phyloP scores from a whole-genome alignment of 1,140 invertebrate species.

The Pseudomyrmex sp. region DNA sequence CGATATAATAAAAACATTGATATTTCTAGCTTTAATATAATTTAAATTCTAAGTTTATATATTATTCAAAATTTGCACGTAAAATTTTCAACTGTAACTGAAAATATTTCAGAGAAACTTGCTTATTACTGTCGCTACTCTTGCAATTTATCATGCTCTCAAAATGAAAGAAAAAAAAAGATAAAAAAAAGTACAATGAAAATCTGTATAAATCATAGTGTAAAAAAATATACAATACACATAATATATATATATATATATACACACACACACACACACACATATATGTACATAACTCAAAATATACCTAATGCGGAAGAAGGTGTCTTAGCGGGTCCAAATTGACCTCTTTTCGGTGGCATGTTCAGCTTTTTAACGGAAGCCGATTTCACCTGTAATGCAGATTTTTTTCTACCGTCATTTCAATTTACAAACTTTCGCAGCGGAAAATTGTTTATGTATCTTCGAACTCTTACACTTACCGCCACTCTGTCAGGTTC shows the following conservation, averaged over 20 bases:
- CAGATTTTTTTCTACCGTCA: not conserved
- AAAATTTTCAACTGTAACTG: not conserved
- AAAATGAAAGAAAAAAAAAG: conserved; percentile 44
- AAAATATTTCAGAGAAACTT: conserved; percentile 17
- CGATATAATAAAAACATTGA: not conserved
- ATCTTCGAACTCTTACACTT: conserved; percentile 62
- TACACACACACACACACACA: no score
- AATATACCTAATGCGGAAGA: conserved; percentile 77
- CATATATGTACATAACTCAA: not conserved
- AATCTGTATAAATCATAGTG: not conserved
- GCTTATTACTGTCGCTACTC: conserved; percentile 1
- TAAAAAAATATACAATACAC: not conserved
- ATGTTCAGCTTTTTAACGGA: conserved; percentile 78
- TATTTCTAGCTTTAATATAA: not conserved
- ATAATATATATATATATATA: not conserved
- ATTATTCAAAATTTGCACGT: conserved; percentile 1
- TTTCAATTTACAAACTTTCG: not conserved
- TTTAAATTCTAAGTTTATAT: not conserved
- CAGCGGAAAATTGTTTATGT: not conserved
- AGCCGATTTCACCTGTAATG: conserved; percentile 81
- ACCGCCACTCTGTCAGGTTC: conserved; percentile 81
- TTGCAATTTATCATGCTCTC: conserved; percentile 68
- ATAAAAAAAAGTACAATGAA: not conserved
- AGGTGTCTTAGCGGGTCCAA: conserved; percentile 79
- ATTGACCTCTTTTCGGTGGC: conserved; percentile 78